Evolutionary conservation across 2,797 vertebrate genomes (phyloP).

Genomic region (Chelon auratus): DNA sequence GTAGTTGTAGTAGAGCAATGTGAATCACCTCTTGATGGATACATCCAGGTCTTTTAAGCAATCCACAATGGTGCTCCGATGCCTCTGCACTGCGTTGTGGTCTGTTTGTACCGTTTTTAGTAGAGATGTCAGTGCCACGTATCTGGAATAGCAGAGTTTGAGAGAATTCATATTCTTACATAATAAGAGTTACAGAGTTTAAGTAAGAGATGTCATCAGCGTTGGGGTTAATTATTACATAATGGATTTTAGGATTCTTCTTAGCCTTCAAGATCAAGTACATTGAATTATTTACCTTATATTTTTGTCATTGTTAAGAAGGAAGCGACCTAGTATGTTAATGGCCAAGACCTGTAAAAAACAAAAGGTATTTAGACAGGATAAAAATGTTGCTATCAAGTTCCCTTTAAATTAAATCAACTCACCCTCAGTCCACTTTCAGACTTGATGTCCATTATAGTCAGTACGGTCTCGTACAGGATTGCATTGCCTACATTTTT

Average conservation of each 20-base stretch:
- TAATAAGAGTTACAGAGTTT: background rate
- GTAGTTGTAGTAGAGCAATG: background rate
- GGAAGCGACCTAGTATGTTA: conserved; percentile 98
- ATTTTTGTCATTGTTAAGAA: conserved; percentile 99
- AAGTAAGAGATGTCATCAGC: conserved; percentile 19
- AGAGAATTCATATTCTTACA: no score
- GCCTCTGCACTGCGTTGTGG: conserved; percentile 98
- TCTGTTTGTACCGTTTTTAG: conserved; percentile 99
- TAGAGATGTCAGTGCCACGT: conserved; percentile 98
- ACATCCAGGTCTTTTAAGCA: conserved; percentile 99
- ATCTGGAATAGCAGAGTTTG: conserved; percentile 80
- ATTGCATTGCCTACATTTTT: conserved; percentile 99
- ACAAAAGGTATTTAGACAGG: conserved; percentile 26
- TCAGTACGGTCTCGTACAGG: conserved; percentile 98
- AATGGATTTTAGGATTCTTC: background rate
- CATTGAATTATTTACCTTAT: conserved; percentile 86
- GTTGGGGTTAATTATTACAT: no score
- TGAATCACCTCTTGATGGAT: conserved; percentile 94
- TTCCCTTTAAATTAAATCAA: conserved; percentile 25
- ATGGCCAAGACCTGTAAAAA: conserved; percentile 94
- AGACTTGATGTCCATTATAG: conserved; percentile 99
- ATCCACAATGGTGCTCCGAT: conserved; percentile 98
- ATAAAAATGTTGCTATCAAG: background rate
- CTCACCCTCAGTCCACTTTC: conserved; percentile 98
- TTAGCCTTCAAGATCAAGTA: background rate